phyloP scores from a whole-genome alignment of 1,140 invertebrate species.

The Hypsibius dujardini region DNA sequence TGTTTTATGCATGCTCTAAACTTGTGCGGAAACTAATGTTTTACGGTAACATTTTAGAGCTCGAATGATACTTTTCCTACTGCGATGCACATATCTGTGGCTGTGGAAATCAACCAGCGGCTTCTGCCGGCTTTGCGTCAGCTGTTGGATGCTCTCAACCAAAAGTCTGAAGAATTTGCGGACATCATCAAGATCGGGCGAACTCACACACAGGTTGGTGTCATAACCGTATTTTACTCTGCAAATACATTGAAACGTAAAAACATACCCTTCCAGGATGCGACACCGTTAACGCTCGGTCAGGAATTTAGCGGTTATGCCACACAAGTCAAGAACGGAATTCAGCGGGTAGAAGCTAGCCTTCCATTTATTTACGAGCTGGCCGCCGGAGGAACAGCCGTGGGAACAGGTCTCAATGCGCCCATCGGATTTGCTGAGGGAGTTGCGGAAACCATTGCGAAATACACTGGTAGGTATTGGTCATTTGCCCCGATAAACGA shows the following conservation, averaged over 20 bases:
- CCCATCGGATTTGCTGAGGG: conserved; percentile 59
- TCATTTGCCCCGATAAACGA: conserved; percentile 17
- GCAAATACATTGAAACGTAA: conserved; percentile 11
- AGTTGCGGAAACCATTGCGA: conserved; percentile 58
- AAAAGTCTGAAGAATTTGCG: conserved; percentile 65
- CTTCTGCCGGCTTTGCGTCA: conserved; percentile 62
- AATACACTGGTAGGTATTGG: conserved; percentile 32
- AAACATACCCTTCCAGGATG: conserved; percentile 48
- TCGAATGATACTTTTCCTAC: conserved; percentile 99
- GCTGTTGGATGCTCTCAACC: conserved; percentile 52
- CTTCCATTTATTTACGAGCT: conserved; percentile 68
- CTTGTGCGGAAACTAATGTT: neutral
- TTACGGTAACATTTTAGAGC: conserved; percentile 40
- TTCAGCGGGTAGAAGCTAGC: conserved; percentile 62
- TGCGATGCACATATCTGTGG: conserved; percentile 95
- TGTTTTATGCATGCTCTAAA: too few species aligned
- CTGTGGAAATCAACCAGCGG: conserved; percentile 62
- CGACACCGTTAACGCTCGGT: conserved; percentile 83
- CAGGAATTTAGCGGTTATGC: conserved; percentile 95
- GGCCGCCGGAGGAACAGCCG: conserved; percentile 88
- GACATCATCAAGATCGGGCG: conserved; percentile 87
- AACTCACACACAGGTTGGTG: conserved; percentile 45
- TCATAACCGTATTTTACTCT: conserved; percentile 2
- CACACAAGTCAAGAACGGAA: conserved; percentile 64
- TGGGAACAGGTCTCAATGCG: conserved; percentile 89